Evolutionary conservation across 2,888 invertebrate species (phyloP).

Genomic region (Odontocolon sp.): DNA sequence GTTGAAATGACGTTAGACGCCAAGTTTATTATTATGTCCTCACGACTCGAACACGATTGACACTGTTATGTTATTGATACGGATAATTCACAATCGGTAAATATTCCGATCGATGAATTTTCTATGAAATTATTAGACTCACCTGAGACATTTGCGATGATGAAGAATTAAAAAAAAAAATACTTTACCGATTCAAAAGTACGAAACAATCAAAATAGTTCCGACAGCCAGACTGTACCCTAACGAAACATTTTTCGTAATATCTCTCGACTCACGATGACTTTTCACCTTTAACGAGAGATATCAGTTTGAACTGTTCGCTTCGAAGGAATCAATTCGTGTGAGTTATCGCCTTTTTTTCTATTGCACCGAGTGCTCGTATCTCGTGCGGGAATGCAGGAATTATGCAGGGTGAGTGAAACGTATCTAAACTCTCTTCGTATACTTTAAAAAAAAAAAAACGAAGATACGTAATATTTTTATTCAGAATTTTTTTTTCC

Average conservation of each 20-base stretch:
- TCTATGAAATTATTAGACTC: slow-evolving; percentile 59
- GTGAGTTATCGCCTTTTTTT: slow-evolving; percentile 39
- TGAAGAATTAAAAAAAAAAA: slow-evolving; percentile 59
- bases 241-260: slow-evolving; percentile 66
- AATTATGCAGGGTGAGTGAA: slow-evolving; percentile 19
- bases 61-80: background rate
- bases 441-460: too few relatives aligned
- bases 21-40: too few relatives aligned
- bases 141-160: slow-evolving; percentile 71
- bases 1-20: slow-evolving; percentile 5
- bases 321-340: slow-evolving; percentile 40
- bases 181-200: slow-evolving; percentile 68
- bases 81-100: too few relatives aligned
- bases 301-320: slow-evolving; percentile 36
- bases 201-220: slow-evolving; percentile 60
- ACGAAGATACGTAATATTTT: slow-evolving; percentile 43
- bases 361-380: background rate
- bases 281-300: slow-evolving; percentile 70
- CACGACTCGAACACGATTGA: background rate
- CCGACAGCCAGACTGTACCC: slow-evolving; percentile 56
- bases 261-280: slow-evolving; percentile 70
- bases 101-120: background rate
- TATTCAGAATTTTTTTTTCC: slow-evolving; percentile 77
- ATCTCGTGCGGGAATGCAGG: slow-evolving; percentile 14
- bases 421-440: background rate